Evolutionary conservation across 1,140 invertebrate genomes (phyloP).

Genomic region (Dermatophagoides farinae): DNA sequence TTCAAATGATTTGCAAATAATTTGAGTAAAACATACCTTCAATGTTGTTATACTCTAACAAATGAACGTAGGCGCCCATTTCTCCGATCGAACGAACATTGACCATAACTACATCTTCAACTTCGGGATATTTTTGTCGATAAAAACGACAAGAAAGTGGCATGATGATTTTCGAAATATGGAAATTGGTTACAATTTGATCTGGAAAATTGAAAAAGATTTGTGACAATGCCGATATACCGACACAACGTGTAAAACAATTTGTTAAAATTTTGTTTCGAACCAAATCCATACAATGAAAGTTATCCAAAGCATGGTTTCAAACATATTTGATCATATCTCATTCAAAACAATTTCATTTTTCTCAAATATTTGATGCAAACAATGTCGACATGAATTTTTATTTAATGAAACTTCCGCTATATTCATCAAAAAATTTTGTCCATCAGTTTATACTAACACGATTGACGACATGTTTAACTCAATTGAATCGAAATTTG

Average conservation of each 20-base stretch:
- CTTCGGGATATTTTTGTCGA: constrained; percentile 87
- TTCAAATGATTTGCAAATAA: background rate
- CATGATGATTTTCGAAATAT: background rate
- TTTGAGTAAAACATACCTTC: constrained; percentile 71
- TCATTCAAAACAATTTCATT: too few relatives aligned
- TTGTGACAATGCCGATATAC: background rate
- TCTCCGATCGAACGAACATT: constrained; percentile 94
- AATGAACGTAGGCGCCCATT: constrained; percentile 97
- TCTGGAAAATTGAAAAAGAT: background rate
- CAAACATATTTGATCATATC: too few relatives aligned
- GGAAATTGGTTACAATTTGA: background rate
- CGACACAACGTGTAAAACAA: background rate
- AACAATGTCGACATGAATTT: too few relatives aligned
- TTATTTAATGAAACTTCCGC: too few relatives aligned
- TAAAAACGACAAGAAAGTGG: constrained; percentile 85
- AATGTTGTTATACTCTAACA: constrained; percentile 96
- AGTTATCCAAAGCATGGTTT: too few relatives aligned
- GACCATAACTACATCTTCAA: constrained; percentile 99
- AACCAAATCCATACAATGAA: too few relatives aligned
- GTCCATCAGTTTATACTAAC: too few relatives aligned
- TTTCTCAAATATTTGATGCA: too few relatives aligned
- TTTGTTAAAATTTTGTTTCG: too few relatives aligned
- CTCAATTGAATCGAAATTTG: too few relatives aligned
- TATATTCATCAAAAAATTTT: too few relatives aligned
- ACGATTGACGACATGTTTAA: too few relatives aligned